Evolutionary conservation across 30 jellyfish, hydroid and myxozoan species (phyloP), one percentile per base, ranked within the genome.

Genomic region (Aurelia aurita complex sp. Pacific): DNA sequence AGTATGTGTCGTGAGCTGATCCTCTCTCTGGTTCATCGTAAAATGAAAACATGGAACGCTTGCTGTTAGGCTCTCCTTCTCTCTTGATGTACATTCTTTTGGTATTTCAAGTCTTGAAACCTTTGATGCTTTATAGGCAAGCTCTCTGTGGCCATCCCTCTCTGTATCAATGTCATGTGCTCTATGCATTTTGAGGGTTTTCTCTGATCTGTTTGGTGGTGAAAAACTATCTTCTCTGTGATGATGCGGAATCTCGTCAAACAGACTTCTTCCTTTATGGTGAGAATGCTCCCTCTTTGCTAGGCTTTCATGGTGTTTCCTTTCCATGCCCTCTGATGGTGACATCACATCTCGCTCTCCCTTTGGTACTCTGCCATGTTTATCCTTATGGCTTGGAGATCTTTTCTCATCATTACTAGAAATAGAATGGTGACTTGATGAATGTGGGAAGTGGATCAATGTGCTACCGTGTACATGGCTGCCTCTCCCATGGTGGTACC

Each of bases 371-470:
- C 84, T 74, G 68, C 83, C 16, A 5, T 79, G 62, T 16, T 46
- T 79, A 3, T 79, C 89, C 40, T 65, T 79, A 18, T 17, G 73
- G 74, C 64, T 67, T 15, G 89, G 89, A n/a, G 89, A 79, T 15
- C 80, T 63, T 1, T n/a, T 63, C 16, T 81, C 97, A 17, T 73
- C 89, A 55, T 80, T 89, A 35, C 71, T 43, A 2, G 81, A 18
- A 38, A 81, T 17, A 8, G 94, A 46, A 54, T 76, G 83, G 55
- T 76, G 86, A 46, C 90, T 64, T 74, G 96, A 87, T 71, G 93
- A 60, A 34, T 89, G 97, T 1, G 97, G 97, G 83, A 89, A 89
- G 53, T 89, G 97, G 61, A 89, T 89, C 42, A 89, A 90, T 4
- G 97, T 81, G 74, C 91, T 64, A 16, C 91, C 84, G 52, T 81